These are phyloP conservation scores for Artibeus jamaicensis DNA, from an alignment of 2,797 vertebrate genomes.

Conservation along the genomic window DNA sequence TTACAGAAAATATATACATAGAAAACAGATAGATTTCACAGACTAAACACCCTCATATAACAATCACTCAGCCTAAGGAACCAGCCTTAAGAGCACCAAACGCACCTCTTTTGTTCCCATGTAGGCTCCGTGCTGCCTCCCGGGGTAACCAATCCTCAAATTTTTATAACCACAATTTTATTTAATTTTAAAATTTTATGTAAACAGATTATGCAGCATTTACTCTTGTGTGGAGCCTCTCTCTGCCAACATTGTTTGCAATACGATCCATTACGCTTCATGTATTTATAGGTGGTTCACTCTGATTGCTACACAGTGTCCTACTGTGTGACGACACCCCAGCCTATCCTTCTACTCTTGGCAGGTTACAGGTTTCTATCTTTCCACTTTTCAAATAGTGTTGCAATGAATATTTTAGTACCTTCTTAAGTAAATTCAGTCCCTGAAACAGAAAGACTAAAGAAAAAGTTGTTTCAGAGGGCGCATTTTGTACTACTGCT, in stretches of 20 bases:
- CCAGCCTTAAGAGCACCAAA: background rate
- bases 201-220: background rate
- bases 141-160: background rate
- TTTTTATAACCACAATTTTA: background rate
- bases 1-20: background rate
- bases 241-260: background rate
- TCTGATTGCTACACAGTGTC: background rate
- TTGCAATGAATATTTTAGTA: background rate
- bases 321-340: background rate
- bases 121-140: background rate
- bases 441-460: background rate
- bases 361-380: background rate
- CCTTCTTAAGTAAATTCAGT: background rate
- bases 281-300: background rate
- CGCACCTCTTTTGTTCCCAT: background rate
- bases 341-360: background rate
- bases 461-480: background rate
- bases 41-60: background rate
- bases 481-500: background rate
- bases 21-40: background rate
- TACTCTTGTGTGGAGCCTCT: background rate
- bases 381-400: background rate
- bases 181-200: background rate
- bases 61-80: background rate
- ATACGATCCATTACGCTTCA: background rate